These are phyloP conservation scores for Eupeodes corollae DNA, from an alignment of 1,140 invertebrate genomes.

Conservation along the genomic window DNA sequence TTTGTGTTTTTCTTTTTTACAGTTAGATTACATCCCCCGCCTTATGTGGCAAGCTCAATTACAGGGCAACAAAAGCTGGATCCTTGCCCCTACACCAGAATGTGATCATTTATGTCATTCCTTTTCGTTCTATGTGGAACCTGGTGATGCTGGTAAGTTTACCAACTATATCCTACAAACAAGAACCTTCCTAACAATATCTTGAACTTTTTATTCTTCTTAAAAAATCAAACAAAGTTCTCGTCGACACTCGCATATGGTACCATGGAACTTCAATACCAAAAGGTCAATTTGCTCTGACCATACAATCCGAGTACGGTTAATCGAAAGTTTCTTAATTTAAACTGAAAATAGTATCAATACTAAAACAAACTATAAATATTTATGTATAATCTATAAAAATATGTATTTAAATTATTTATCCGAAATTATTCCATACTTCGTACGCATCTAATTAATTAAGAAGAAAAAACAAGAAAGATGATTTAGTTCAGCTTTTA, in stretches of 20 bases:
- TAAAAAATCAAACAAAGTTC: constrained; percentile 40
- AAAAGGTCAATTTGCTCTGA: constrained; percentile 75
- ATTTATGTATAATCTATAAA: no score
- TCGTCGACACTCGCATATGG: constrained; percentile 86
- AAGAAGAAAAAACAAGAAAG: no score
- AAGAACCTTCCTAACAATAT: constrained; percentile 10
- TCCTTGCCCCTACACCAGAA: constrained; percentile 73
- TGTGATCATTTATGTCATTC: constrained; percentile 66
- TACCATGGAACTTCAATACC: constrained; percentile 80
- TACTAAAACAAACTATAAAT: no score
- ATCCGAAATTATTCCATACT: no score
- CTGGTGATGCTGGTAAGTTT: constrained; percentile 66
- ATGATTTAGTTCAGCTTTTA: no score
- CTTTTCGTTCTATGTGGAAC: constrained; percentile 66
- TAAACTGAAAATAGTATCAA: no score
- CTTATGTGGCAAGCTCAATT: constrained; percentile 93
- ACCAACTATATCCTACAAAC: no score
- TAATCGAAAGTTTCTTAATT: constrained; percentile 35
- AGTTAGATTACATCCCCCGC: constrained; percentile 84
- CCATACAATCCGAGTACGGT: constrained; percentile 86
- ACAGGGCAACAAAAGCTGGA: constrained; percentile 76
- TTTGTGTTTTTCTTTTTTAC: constrained; percentile 15
- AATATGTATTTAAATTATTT: no score
- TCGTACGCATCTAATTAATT: no score
- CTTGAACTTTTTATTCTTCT: not conserved